Conservation (phyloP, 2,113 vertebrate genomes). For the Coregonus clupeaformis region DNA sequence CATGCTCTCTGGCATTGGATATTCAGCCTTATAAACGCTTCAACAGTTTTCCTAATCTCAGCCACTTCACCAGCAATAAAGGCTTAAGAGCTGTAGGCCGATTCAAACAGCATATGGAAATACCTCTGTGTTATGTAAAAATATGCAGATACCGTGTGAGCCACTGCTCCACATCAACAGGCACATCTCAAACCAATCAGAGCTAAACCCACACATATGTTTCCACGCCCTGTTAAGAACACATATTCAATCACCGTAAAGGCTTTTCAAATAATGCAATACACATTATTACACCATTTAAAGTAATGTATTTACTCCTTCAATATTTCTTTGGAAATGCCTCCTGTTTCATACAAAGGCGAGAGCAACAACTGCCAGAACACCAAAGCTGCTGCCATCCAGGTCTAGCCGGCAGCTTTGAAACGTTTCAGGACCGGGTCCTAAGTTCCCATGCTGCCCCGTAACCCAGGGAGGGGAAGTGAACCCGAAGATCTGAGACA, state of each 20-base stretch:
- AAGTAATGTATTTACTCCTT: no score
- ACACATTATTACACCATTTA: no score
- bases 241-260: not conserved
- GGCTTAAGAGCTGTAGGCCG: constrained; percentile 18
- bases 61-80: constrained; percentile 14
- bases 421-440: no score
- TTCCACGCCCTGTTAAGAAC: not conserved
- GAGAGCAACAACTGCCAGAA: no score
- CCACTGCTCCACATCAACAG: constrained; percentile 24
- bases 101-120: constrained; percentile 34
- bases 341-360: no score
- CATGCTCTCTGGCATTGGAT: not conserved
- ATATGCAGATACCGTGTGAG: constrained; percentile 31
- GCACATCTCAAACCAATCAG: constrained; percentile 36
- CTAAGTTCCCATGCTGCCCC: no score
- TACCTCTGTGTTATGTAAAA: constrained; percentile 35
- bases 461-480: no score
- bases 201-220: constrained; percentile 30
- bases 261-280: not conserved
- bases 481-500: constrained; percentile 27
- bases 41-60: not conserved
- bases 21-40: not conserved
- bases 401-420: no score
- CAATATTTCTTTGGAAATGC: no score
- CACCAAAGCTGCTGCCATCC: no score